These are phyloP conservation scores for Mesitornis unicolor DNA, from an alignment of 2,113 vertebrate genomes.

Conservation along the genomic window DNA sequence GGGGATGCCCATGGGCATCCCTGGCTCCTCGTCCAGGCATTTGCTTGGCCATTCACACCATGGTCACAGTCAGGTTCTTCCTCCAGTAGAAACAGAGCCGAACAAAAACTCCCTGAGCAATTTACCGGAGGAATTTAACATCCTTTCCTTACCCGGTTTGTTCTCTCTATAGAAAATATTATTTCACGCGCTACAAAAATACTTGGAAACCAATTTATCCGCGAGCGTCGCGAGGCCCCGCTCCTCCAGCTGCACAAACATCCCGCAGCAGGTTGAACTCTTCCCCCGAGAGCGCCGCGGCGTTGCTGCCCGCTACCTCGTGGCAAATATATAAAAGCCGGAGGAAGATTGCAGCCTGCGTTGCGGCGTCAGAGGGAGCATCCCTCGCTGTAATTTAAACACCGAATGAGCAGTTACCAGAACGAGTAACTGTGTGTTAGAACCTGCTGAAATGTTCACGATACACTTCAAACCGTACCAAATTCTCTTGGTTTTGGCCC, in stretches of 20 bases:
- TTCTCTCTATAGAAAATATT: neutral
- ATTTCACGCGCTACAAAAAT: neutral
- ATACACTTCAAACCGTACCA: neutral
- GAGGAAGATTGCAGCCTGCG: neutral
- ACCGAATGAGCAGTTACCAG: neutral
- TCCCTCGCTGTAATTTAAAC: neutral
- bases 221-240: neutral
- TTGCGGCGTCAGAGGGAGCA: neutral
- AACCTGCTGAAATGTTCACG: neutral
- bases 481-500: neutral
- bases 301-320: neutral
- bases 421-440: neutral
- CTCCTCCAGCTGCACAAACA: constrained; percentile 14
- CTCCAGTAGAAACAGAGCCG: neutral
- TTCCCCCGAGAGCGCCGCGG: neutral
- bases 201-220: neutral
- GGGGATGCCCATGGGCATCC: too few relatives aligned
- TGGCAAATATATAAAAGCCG: neutral
- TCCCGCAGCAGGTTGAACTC: neutral
- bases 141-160: neutral
- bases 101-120: neutral
- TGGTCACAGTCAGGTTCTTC: neutral
- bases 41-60: neutral
- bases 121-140: neutral
- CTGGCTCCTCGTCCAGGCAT: too few relatives aligned